A percentile compares a stretch with the other conserved stretches of the same genome.
Evolutionary conservation across 2,113 vertebrate species (phyloP).

Genomic region (Cephalophus harveyi): DNA sequence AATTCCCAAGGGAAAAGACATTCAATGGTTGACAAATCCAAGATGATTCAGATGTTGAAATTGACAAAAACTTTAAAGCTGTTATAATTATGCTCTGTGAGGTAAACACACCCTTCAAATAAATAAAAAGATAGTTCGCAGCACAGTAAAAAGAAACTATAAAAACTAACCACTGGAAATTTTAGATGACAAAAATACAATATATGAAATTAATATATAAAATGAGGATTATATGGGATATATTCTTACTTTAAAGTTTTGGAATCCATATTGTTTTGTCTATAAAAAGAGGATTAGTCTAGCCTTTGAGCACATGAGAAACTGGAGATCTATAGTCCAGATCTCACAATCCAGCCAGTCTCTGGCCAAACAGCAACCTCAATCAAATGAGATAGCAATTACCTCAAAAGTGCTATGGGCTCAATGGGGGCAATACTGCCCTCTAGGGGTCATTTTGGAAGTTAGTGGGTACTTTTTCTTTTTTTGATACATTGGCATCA

Average conservation of each 20-base stretch:
- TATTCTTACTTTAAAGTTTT: constrained; percentile 18
- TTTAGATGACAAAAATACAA: constrained; percentile 20
- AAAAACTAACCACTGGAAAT: constrained; percentile 31
- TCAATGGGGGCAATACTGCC: not conserved
- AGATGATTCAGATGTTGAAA: constrained; percentile 38
- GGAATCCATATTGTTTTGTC: not conserved
- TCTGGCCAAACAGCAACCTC: not conserved
- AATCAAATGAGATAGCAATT: not conserved
- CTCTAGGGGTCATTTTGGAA: constrained; percentile 2
- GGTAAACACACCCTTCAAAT: constrained; percentile 36
- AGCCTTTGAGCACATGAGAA: not conserved
- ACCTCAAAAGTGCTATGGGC: not conserved
- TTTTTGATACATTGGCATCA: not conserved
- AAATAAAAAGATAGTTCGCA: constrained; percentile 35
- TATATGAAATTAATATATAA: not conserved
- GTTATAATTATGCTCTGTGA: constrained; percentile 10
- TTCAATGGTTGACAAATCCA: constrained; percentile 19
- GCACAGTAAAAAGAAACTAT: constrained; percentile 22
- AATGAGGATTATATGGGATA: not conserved
- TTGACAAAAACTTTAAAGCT: constrained; percentile 28
- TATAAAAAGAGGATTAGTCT: not conserved
- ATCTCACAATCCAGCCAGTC: not conserved
- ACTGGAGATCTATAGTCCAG: not conserved
- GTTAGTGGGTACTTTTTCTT: not conserved
- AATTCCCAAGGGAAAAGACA: constrained; percentile 16